A percentile compares a stretch with the other conserved stretches of the same genome.
phyloP scores from a whole-genome alignment of 2,797 vertebrate species.

The Molossus molossus region DNA sequence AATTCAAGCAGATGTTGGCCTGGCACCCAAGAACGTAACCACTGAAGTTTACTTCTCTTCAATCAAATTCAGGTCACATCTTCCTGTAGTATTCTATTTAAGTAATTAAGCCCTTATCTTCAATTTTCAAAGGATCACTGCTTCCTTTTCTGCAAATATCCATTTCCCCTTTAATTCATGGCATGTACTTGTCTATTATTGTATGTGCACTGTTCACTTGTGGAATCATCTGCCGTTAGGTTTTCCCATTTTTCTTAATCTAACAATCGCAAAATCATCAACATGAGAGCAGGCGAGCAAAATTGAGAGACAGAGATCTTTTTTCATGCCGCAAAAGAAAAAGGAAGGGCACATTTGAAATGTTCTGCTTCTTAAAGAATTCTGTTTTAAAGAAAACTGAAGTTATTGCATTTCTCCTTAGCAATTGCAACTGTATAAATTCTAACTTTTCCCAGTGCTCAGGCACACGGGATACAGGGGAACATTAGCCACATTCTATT shows the following conservation, averaged over 20 bases:
- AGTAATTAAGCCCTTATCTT: slow-evolving; percentile 78
- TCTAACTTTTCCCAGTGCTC: slow-evolving; percentile 80
- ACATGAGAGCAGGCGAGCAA: slow-evolving; percentile 10
- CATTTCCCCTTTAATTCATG: slow-evolving; percentile 67
- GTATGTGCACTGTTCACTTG: slow-evolving; percentile 26
- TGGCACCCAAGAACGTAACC: slow-evolving; percentile 64
- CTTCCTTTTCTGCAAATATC: slow-evolving; percentile 67
- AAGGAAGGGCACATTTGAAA: slow-evolving; percentile 44
- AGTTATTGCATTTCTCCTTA: slow-evolving; percentile 62
- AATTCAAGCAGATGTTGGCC: slow-evolving; percentile 66
- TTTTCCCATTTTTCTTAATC: slow-evolving; percentile 66
- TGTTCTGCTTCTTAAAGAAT: slow-evolving; percentile 69
- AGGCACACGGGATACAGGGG: slow-evolving; percentile 78
- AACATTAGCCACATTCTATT: slow-evolving; percentile 87
- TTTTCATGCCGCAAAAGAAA: slow-evolving; percentile 49
- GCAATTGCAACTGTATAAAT: slow-evolving; percentile 83
- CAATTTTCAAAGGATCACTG: slow-evolving; percentile 64
- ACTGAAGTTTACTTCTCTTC: slow-evolving; percentile 73
- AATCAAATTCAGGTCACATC: slow-evolving; percentile 68
- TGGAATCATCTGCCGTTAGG: slow-evolving; percentile 53
- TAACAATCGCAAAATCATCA: slow-evolving; percentile 69
- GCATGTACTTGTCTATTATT: slow-evolving; percentile 48
- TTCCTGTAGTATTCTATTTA: slow-evolving; percentile 65
- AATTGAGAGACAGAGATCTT: slow-evolving; percentile 56
- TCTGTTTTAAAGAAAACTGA: slow-evolving; percentile 51